Evolutionary conservation across 1,140 invertebrate species (phyloP), one percentile per base, ranked within the genome.

Genomic region (Bombus balteatus): DNA sequence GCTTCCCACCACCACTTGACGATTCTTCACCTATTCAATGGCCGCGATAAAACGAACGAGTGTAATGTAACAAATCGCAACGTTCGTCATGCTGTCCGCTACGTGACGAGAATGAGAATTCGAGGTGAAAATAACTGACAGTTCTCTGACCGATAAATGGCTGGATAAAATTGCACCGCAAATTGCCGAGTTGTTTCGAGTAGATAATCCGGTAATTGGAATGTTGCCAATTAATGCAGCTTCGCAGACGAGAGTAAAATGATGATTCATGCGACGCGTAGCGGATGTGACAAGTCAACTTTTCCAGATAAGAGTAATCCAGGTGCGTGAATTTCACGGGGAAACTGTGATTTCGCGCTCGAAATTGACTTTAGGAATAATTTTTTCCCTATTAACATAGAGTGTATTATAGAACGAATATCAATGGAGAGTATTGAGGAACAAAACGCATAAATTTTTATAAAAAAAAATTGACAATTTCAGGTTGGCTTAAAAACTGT

Each of bases 11-110:
- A 39, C 81, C 59, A 34, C 13, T n/a, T 32, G 32, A 34, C 82
- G 66, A 84, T 71, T 43, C 76, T 47, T 62, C 53, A 12, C 43
- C 41, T 28, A 66, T 81, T 81, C 83, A 65, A 9, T 28, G 18
- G n/a, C 59, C 18, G 59, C 70, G 78, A 85, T 81, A 75, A 80
- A 85, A 81, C 78, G 83, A 66, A 47, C 68, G 28, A 59, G 71
- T 74, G 70, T 85, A 84, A 84, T 59, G 77, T 34, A 80, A 85
- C 83, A 85, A 85, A 85, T 85, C 83, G 77, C 76, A 39, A 39
- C 83, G 83, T 80, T 85, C 83, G 83, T 85, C 83, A 85, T 84
- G 76, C 83, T 84, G 83, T 80, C 83, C 83, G 83, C 68, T 85
- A 85, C 83, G 83, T 85, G 83, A 85, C 83, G 83, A 80, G 83